A percentile compares a stretch with the other conserved stretches of the same genome.
Evolutionary conservation across 2,113 vertebrate genomes (phyloP).

Genomic region (Australoheros scitulus): DNA sequence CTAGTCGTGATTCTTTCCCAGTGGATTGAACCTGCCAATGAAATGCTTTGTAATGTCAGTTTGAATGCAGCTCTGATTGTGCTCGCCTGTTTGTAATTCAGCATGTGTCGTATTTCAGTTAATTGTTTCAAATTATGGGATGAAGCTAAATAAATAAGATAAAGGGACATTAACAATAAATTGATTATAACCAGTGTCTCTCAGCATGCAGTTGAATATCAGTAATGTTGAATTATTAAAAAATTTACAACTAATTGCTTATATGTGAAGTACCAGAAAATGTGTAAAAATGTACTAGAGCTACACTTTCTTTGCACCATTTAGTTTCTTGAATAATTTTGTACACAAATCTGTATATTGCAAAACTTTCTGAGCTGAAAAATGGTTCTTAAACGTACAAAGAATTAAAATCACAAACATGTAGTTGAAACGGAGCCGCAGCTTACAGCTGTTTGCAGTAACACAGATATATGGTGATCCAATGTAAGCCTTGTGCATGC

Average conservation of each 20-base stretch:
- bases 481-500: conserved; percentile 1
- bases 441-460: not conserved
- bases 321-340: conserved; percentile 15
- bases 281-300: not conserved
- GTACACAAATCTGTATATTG: not conserved
- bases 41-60: not conserved
- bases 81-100: not conserved
- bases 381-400: not conserved
- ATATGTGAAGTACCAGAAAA: not conserved
- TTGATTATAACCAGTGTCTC: not conserved
- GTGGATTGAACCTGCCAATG: not conserved
- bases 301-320: not conserved
- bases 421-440: not conserved
- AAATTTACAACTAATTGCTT: not conserved
- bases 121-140: not conserved
- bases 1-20: not conserved
- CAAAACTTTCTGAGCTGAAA: not conserved
- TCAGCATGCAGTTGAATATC: not conserved
- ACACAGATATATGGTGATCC: not conserved
- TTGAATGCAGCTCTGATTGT: not conserved
- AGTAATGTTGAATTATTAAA: not conserved
- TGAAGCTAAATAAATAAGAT: conserved; percentile 24
- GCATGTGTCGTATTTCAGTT: not conserved
- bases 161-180: not conserved
- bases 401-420: not conserved